Evolutionary conservation across 1,140 invertebrate species (phyloP).

Genomic region (Nasonia vitripennis): DNA sequence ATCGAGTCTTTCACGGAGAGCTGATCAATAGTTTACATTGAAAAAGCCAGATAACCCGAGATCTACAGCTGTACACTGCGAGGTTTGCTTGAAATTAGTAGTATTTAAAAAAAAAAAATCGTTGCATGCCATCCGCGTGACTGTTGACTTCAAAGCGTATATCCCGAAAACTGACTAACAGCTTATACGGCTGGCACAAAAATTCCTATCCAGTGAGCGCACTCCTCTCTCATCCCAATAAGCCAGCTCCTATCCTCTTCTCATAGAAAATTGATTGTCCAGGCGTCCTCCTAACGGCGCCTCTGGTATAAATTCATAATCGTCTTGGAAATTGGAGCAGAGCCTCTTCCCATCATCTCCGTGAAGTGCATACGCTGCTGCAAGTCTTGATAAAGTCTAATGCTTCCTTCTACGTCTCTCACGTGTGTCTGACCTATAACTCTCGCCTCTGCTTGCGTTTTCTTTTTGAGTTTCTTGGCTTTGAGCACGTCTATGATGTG

Average conservation of each 20-base stretch:
- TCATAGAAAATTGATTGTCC: not conserved
- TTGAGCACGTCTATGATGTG: not conserved
- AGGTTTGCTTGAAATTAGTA: too few relatives aligned
- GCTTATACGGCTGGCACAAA: not conserved
- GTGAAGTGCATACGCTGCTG: not conserved
- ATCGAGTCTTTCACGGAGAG: not conserved
- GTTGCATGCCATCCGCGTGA: too few relatives aligned
- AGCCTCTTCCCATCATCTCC: not conserved
- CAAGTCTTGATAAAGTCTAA: not conserved
- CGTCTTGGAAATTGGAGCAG: not conserved
- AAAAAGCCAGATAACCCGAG: not conserved
- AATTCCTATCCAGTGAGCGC: not conserved
- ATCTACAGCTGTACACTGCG: too few relatives aligned
- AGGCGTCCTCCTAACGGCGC: not conserved
- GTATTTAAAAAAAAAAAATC: too few relatives aligned
- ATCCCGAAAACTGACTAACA: too few relatives aligned
- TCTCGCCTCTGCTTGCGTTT: not conserved
- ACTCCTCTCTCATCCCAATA: not conserved
- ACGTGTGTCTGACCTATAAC: not conserved
- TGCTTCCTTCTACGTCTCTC: not conserved
- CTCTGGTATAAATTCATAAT: not conserved
- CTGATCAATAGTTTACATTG: not conserved
- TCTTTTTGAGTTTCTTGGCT: not conserved
- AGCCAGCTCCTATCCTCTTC: not conserved
- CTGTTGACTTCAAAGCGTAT: too few relatives aligned